A percentile compares a stretch with the other conserved stretches of the same genome.
Conservation (phyloP, 1,140 invertebrate genomes). For the Subanguina moxae region DNA sequence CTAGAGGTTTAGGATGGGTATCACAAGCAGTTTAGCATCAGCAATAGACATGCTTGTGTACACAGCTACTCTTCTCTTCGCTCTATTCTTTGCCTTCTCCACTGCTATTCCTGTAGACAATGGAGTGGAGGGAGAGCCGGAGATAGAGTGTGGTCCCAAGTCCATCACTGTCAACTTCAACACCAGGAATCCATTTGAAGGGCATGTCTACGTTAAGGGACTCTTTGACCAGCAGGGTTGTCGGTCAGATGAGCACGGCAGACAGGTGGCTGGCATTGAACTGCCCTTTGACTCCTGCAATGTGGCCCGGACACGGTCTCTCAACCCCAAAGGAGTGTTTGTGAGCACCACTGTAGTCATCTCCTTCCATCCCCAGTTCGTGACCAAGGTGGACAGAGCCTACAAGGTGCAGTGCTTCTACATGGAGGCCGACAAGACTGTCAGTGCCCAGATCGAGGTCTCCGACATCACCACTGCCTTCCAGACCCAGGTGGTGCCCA, state of each 20-base stretch:
- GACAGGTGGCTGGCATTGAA: conserved; percentile 59
- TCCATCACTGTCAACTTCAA: conserved; percentile 60
- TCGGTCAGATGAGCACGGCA: conserved; percentile 56
- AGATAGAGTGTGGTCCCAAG: conserved; percentile 55
- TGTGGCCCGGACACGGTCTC: conserved; percentile 56
- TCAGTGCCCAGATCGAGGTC: conserved; percentile 55
- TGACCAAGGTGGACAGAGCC: conserved; percentile 59
- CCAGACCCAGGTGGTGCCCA: conserved; percentile 59
- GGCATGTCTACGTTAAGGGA: conserved; percentile 59
- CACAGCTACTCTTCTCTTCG: neutral
- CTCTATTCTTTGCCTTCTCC: neutral
- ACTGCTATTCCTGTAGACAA: conserved; percentile 51
- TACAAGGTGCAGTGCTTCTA: conserved; percentile 60
- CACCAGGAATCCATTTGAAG: conserved; percentile 59
- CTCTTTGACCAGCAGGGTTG: conserved; percentile 57
- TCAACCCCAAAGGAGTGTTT: conserved; percentile 58
- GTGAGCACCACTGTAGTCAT: conserved; percentile 59
- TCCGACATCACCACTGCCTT: conserved; percentile 58
- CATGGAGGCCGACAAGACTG: conserved; percentile 60
- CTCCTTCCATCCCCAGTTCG: conserved; percentile 58
- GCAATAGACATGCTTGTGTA: neutral
- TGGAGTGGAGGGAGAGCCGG: conserved; percentile 52
- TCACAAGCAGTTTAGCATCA: neutral
- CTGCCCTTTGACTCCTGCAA: conserved; percentile 59
- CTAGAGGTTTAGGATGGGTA: neutral